A percentile compares a stretch with the other conserved stretches of the same genome.
Evolutionary conservation across 2,888 invertebrate species (phyloP).

Genomic region (Chymomyza fuscimana): DNA sequence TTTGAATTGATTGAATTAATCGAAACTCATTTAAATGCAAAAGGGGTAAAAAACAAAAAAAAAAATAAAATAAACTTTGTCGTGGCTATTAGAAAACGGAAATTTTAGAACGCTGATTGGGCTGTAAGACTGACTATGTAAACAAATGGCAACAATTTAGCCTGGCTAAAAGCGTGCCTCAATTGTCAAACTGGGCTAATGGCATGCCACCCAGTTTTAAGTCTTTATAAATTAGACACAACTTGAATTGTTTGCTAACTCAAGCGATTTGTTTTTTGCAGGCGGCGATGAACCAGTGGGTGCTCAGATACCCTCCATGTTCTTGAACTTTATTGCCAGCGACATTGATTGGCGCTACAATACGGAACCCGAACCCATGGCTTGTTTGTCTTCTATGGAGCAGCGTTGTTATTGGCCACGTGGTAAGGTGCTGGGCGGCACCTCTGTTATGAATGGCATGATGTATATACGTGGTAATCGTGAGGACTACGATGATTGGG

Average conservation of each 20-base stretch:
- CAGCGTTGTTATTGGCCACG: conserved; percentile 90
- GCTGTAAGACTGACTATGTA: not conserved
- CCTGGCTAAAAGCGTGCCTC: conserved; percentile 23
- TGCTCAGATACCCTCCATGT: conserved; percentile 93
- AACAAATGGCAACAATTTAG: conserved; percentile 27
- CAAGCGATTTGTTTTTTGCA: conserved; percentile 59
- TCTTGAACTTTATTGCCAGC: conserved; percentile 91
- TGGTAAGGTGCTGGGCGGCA: conserved; percentile 94
- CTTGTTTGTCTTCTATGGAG: conserved; percentile 86
- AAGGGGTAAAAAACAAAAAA: not conserved
- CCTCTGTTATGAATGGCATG: conserved; percentile 97
- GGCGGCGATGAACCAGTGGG: conserved; percentile 93
- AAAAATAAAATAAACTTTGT: conserved; percentile 19
- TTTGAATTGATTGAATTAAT: conserved; percentile 64
- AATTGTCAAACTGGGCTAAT: conserved; percentile 35
- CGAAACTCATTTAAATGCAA: conserved; percentile 35
- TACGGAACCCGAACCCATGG: conserved; percentile 89
- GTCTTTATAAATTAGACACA: not conserved
- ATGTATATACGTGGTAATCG: conserved; percentile 95
- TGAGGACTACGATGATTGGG: conserved; percentile 94
- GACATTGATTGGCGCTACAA: conserved; percentile 93
- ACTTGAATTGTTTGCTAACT: not conserved
- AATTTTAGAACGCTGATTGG: conserved; percentile 54
- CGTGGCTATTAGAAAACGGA: conserved; percentile 48
- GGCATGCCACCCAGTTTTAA: conserved; percentile 25